A percentile compares a stretch with the other conserved stretches of the same genome.
These are phyloP conservation scores for Clupea harengus DNA, from an alignment of 2,113 vertebrate species.

Conservation along the genomic window DNA sequence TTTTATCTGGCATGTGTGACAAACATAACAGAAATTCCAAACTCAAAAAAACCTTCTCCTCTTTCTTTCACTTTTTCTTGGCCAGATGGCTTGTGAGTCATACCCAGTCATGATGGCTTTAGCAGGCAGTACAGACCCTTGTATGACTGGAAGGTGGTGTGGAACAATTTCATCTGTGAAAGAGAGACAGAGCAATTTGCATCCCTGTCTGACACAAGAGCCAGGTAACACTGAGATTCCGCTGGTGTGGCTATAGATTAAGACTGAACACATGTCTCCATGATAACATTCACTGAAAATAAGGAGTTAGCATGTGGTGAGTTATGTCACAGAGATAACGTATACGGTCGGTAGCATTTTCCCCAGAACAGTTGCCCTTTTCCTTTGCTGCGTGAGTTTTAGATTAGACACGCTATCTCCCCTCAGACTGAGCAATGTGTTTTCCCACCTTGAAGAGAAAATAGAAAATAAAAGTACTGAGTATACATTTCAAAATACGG, in stretches of 20 bases:
- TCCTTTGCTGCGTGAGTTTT: no score
- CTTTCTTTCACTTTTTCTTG: constrained; percentile 62
- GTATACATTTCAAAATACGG: no score
- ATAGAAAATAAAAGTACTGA: no score
- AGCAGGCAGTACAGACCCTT: constrained; percentile 59
- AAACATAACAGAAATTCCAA: constrained; percentile 75
- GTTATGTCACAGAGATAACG: not conserved
- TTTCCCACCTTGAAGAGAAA: no score
- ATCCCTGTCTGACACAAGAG: not conserved
- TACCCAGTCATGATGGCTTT: constrained; percentile 69
- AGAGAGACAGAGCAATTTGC: not conserved
- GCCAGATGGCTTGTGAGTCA: constrained; percentile 69
- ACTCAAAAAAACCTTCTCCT: constrained; percentile 54
- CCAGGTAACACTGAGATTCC: not conserved
- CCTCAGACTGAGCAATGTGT: no score
- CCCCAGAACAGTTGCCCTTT: not conserved
- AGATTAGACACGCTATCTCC: no score
- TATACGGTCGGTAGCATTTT: not conserved
- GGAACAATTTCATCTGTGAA: not conserved
- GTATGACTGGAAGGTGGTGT: constrained; percentile 37
- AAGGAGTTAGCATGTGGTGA: not conserved
- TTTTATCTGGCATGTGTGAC: constrained; percentile 73
- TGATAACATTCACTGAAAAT: not conserved
- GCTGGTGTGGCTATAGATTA: not conserved
- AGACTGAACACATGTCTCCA: not conserved